Base-by-base conservation (phyloP, 2,888 invertebrate species). In the Lithophane leautieri region DNA sequence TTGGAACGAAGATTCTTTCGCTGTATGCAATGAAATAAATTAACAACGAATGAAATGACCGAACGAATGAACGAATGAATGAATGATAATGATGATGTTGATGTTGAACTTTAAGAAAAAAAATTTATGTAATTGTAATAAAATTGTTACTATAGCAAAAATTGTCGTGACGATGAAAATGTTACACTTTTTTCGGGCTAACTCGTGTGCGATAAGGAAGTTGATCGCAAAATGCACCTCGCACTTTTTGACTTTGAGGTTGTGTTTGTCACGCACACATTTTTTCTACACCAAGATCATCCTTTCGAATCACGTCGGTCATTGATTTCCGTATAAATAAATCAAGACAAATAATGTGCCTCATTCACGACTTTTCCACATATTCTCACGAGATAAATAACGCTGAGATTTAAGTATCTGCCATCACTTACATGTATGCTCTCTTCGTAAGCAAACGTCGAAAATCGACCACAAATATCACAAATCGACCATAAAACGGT, bases 401-500 rank as follows among this genome's bases (percentile, higher is more conserved):
- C 25, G n/a, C 0, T 50, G 16, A 54, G 58, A 73, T 62, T 73
- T 72, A 76, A 76, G 19, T 44, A 62, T 42, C 22, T 28, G 7
- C 60, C 19, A 62, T 71, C 67, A 61, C 42, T 68, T 50, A 63
- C 72, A 76, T 58, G 66, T 61, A n/a, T 69, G 19, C 50, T n/a
- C 47, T 47, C 52, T 52, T 22, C 44, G 76, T 70, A 76, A 81
- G 50, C 60, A 67, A 78, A 79, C 76, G 19, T 47, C 54, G 70
- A 65, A 73, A 76, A 79, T 78, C 70, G 28, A 61, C 83, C 76
- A 85, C 86, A 86, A 86, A 88, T 81, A 85, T 83, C 82, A 78
- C 82, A 84, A 87, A 89, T 86, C 73, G 82, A 19, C 70, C 82
- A 82, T 86, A 88, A 86, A 84, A 84, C 67, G 52, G 65, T 85